Evolutionary conservation across 2,113 vertebrate genomes (phyloP).

Genomic region (Columba livia): DNA sequence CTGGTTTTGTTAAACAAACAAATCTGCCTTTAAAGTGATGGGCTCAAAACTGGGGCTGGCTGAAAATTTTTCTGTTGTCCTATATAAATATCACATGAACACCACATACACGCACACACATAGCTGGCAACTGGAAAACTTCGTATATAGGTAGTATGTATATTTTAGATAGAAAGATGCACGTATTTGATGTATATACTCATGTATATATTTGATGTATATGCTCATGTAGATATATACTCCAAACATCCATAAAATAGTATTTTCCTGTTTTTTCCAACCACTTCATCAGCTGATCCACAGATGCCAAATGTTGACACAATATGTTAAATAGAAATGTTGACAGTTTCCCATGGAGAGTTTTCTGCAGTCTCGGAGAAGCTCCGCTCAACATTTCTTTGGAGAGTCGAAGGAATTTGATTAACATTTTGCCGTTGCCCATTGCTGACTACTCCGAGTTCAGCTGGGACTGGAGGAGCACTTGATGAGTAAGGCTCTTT

Average conservation of each 20-base stretch:
- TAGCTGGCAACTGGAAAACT: neutral
- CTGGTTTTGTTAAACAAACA: neutral
- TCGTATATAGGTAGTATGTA: neutral
- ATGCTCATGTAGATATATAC: neutral
- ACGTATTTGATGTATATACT: neutral
- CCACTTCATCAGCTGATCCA: neutral
- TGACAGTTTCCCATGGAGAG: neutral
- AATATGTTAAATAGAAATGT: neutral
- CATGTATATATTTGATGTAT: neutral
- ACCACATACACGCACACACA: too few species aligned
- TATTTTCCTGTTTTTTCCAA: neutral
- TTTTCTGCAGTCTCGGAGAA: neutral
- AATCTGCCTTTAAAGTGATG: neutral
- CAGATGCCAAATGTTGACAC: slow-evolving; percentile 22
- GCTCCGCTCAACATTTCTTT: neutral
- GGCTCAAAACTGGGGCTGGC: neutral
- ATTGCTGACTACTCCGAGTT: neutral
- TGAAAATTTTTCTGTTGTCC: neutral
- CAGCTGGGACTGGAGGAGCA: neutral
- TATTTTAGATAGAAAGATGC: neutral
- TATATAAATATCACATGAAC: neutral
- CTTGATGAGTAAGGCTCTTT: slow-evolving; percentile 48
- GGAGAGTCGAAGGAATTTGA: neutral
- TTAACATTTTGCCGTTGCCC: slow-evolving; percentile 42
- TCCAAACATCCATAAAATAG: neutral